Base-by-base conservation (phyloP, 92 coral and sea anemone genomes). In the Porites evermanni region DNA sequence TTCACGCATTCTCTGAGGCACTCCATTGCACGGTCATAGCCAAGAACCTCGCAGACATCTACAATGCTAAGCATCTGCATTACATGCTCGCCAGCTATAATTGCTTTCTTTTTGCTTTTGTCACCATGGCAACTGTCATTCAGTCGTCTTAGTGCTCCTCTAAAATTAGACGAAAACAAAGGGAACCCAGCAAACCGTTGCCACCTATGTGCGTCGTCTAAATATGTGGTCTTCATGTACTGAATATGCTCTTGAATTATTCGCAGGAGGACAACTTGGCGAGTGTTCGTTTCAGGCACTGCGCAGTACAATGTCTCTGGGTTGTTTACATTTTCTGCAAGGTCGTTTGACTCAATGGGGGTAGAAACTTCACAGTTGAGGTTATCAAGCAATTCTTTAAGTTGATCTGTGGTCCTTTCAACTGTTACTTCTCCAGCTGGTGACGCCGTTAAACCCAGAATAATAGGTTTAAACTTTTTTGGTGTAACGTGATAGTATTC, bases 391-490 rank as follows among this genome's bases (percentile, higher is more conserved):
- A 97, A 83, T 14, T 77, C 80, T n/a, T 77, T 18, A 14, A 95
- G 88, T 19, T 88, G 84, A 21, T n/a, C 51, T 26, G 72, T 59
- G 16, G 96, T 95, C 59, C 79, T 80, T 50, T 87, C 81, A 53
- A 76, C 80, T 44, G 86, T 78, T 10, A 67, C n/a, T 19, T 82
- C 97, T 2, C 95, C 98, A 0, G 95, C 96, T 8, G 99, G 99
- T 6, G 99, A 97, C 9, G 99, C 99, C 8, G 99, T 85, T 56
- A 97, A 84, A 13, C 94, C 98, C 18, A 97, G 94, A 20, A 95
- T 87, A 68, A 97, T 51, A 67, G 99, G 99, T 83, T 95, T 97
- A 63, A 63, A 90, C 72, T 84, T 80, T 72, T 90, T 80, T 53
- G 65, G 63, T 7, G 84, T 84, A 7, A 69, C 67, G 61, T 78